phyloP scores from a whole-genome alignment of 53 echinoderm and acorn worm genomes.

The Holothuria scabra region DNA sequence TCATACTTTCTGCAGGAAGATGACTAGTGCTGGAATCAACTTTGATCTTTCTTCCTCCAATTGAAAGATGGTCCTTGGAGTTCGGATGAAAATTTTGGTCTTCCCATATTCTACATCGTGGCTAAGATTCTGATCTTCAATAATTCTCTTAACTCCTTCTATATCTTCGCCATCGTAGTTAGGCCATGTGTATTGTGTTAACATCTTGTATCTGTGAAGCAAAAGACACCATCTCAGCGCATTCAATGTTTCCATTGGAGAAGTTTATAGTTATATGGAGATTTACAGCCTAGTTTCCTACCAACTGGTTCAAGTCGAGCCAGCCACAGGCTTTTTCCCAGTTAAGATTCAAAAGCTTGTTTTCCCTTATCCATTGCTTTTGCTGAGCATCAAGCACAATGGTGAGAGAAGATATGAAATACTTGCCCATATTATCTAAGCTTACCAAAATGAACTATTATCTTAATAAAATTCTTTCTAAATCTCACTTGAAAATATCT shows the following conservation, averaged over 20 bases:
- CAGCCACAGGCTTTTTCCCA: too few species aligned
- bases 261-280: neutral
- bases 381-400: too few species aligned
- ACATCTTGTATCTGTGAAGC: slow-evolving; percentile 86
- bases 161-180: slow-evolving; percentile 79
- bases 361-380: too few species aligned
- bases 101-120: slow-evolving; percentile 92
- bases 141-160: slow-evolving; percentile 74
- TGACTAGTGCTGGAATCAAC: slow-evolving; percentile 80
- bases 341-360: too few species aligned
- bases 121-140: slow-evolving; percentile 69
- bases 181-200: slow-evolving; percentile 96
- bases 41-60: slow-evolving; percentile 84
- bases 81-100: slow-evolving; percentile 94
- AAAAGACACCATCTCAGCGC: neutral
- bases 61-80: slow-evolving; percentile 84
- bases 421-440: too few species aligned
- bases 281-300: too few species aligned
- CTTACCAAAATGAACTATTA: too few species aligned
- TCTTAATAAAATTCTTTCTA: too few species aligned
- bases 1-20: slow-evolving; percentile 92
- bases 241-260: neutral
- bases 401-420: too few species aligned
- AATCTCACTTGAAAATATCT: too few species aligned
- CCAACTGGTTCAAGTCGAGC: too few species aligned